Evolutionary conservation across 2,888 invertebrate species (phyloP).

Genomic region (Serripes groenlandicus): DNA sequence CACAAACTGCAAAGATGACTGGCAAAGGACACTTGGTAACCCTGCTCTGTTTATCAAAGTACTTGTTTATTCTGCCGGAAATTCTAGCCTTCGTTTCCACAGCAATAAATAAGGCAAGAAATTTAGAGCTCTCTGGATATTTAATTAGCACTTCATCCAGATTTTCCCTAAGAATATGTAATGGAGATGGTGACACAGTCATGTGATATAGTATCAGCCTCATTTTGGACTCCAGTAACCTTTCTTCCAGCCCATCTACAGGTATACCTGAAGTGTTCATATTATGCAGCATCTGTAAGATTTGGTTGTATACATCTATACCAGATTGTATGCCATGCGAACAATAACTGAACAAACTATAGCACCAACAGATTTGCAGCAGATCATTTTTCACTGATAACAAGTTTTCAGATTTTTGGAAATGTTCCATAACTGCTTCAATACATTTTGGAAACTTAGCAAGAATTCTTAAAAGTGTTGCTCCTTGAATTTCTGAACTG

Average conservation of each 20-base stretch:
- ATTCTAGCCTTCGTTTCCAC: conserved; percentile 80
- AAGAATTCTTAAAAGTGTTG: conserved; percentile 61
- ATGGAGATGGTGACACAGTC: conserved; percentile 66
- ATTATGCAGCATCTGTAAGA: not conserved
- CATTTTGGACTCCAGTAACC: conserved; percentile 64
- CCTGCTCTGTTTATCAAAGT: conserved; percentile 73
- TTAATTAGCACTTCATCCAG: conserved; percentile 73
- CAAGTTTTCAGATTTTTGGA: not conserved
- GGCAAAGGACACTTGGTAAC: conserved; percentile 58
- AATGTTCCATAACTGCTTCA: conserved; percentile 24
- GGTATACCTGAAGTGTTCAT: not conserved
- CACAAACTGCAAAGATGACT: conserved; percentile 71
- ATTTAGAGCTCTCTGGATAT: conserved; percentile 76
- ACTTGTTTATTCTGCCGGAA: conserved; percentile 78
- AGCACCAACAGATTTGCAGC: conserved; percentile 75
- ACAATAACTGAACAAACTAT: conserved; percentile 82
- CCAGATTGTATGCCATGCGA: conserved; percentile 72
- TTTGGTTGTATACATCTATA: conserved; percentile 35
- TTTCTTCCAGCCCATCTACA: conserved; percentile 28
- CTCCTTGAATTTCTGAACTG: conserved; percentile 32
- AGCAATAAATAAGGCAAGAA: conserved; percentile 78
- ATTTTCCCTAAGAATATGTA: conserved; percentile 72
- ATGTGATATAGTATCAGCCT: conserved; percentile 77
- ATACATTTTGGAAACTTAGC: conserved; percentile 56
- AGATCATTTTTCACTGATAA: conserved; percentile 15